A percentile compares a stretch with the other conserved stretches of the same genome.
Conservation (phyloP, 2,797 vertebrate species). For the Ctenochaetus hawaiiensis region DNA sequence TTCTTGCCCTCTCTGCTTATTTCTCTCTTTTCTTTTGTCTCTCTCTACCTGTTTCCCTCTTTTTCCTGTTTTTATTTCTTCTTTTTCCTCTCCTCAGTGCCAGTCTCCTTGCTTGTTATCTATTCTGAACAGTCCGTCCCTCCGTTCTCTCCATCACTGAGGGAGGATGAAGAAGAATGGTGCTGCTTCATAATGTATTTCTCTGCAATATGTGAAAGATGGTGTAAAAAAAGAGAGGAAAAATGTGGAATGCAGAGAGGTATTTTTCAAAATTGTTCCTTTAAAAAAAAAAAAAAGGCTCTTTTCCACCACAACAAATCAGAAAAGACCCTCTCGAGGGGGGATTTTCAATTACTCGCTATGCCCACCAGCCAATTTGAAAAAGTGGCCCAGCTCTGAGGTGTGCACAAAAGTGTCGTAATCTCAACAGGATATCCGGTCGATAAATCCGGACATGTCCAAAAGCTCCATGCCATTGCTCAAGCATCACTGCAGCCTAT, state of each 20-base stretch:
- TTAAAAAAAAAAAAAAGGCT: conserved; percentile 38
- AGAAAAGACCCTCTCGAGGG: conserved; percentile 53
- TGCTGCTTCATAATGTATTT: conserved; percentile 77
- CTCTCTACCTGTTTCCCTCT: conserved; percentile 51
- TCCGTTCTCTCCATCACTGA: conserved; percentile 71
- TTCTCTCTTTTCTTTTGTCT: conserved; percentile 13
- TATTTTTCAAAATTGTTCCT: conserved; percentile 45
- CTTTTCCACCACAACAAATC: conserved; percentile 55
- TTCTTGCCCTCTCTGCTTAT: conserved; percentile 25
- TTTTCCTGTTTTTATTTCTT: conserved; percentile 21
- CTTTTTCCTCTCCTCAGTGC: conserved; percentile 37
- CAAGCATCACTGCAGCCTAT: conserved; percentile 72
- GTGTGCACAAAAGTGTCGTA: conserved; percentile 67
- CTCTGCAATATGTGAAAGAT: conserved; percentile 60
- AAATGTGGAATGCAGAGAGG: conserved; percentile 28
- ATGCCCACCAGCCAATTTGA: conserved; percentile 70
- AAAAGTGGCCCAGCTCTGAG: conserved; percentile 61
- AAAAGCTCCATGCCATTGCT: conserved; percentile 64
- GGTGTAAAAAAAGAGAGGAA: conserved; percentile 25
- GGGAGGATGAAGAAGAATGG: conserved; percentile 74
- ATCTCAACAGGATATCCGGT: conserved; percentile 74
- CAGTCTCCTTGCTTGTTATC: conserved; percentile 74
- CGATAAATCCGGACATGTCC: conserved; percentile 75
- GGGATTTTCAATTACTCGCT: conserved; percentile 77
- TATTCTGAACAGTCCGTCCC: conserved; percentile 80